Base-by-base conservation (phyloP, 2,797 vertebrate genomes). In the Lateolabrax maculatus region DNA sequence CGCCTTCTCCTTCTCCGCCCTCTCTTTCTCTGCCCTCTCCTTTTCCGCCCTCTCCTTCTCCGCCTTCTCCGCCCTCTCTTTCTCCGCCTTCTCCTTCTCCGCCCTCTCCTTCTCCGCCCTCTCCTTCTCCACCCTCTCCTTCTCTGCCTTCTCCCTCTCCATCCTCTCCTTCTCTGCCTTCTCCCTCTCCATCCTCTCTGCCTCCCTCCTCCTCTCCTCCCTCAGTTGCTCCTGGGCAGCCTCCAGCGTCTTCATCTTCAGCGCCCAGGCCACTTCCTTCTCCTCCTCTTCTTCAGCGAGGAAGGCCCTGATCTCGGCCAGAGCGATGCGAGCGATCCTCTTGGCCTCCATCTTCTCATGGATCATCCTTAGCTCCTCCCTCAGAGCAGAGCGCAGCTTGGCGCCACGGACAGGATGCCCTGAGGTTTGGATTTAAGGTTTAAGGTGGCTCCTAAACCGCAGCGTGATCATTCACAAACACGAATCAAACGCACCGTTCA, bases 311-410 rank as follows among this genome's bases (percentile, higher is more conserved):
- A 94, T 92, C 84, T 96, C 95, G 1, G 87, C 61, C 90, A 93
- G 66, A 0, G 85, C 94, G 48, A 94, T 91, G 92, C 91, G 94
- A 87, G 96, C 96, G 43, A 97, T 96, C 90, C 92, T 94, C 88
- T 95, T 97, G 53, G 93, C 94, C 81, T 96, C 94, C 74, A 94
- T 94, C 91, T 96, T 97, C 78, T 96, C 95, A 49, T 94, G 95
- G 88, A 95, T 94, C 75, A 92, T 95, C 94, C 95, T 97, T 77
- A 96, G 92, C 34, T 97, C 94, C 49, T 97, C 95, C 90, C 91
- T 96, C 71, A 96, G 81, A 29, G 91, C 93, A 9, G 96, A 95
- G 93, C 96, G 97, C 81, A 96, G 93, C 93, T 89, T 83, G 84
- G 77, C 5, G 18, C 94, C 91, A 69, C 84, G 81, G 41, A 81